Evolutionary conservation across 2,113 vertebrate species (phyloP).

Genomic region (Thryonomys swinderianus): DNA sequence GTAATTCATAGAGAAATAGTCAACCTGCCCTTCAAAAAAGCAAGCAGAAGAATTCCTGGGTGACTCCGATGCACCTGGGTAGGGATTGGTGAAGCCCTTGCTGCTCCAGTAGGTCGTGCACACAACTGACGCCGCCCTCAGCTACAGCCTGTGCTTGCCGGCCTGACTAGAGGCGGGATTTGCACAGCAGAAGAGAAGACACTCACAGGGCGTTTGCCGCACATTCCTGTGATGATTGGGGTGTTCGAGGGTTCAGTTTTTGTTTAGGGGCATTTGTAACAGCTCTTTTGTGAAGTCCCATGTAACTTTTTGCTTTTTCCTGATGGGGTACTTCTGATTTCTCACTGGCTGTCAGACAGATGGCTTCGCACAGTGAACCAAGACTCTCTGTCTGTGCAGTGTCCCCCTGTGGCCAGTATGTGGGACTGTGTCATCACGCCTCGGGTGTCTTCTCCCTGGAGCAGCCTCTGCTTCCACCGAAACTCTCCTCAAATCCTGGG

Average conservation of each 20-base stretch:
- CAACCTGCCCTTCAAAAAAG: background rate
- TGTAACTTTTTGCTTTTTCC: background rate
- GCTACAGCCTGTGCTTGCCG: background rate
- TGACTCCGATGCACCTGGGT: background rate
- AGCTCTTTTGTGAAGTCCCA: background rate
- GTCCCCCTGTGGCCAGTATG: background rate
- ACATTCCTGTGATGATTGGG: background rate
- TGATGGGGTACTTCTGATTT: background rate
- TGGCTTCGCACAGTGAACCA: background rate
- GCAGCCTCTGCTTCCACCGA: background rate
- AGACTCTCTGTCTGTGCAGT: background rate
- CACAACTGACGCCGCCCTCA: background rate
- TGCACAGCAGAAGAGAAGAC: background rate
- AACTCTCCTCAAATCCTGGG: background rate
- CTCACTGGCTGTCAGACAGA: background rate
- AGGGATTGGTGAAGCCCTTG: background rate
- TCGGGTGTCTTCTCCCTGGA: background rate
- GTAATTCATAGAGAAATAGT: background rate
- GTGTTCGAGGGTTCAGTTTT: background rate
- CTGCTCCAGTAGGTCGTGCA: background rate
- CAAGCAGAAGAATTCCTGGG: background rate
- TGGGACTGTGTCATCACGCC: fast-evolving
- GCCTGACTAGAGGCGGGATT: background rate
- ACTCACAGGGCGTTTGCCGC: background rate
- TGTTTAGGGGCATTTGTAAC: background rate